Percentiles rank a stretch among this genome's conserved stretches.
These are phyloP conservation scores for Andrena flavipes DNA, from an alignment of 2,888 invertebrate species.

Conservation along the genomic window DNA sequence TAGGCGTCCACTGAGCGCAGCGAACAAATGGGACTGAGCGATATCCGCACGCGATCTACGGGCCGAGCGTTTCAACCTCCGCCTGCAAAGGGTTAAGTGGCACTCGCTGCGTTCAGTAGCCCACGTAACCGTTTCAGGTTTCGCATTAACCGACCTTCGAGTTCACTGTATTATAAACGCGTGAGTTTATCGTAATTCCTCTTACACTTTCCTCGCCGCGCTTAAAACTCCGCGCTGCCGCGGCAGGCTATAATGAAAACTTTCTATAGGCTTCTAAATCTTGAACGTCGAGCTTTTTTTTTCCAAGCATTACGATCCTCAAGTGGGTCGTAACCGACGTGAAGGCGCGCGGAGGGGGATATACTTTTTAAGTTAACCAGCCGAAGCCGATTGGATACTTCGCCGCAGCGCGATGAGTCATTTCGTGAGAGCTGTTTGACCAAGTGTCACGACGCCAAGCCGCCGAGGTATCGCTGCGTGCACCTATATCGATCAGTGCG, in stretches of 20 bases:
- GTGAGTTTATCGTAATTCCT: constrained; percentile 33
- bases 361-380: constrained; percentile 36
- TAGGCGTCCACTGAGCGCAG: too few relatives aligned
- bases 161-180: constrained; percentile 15
- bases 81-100: too few relatives aligned
- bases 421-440: constrained; percentile 47
- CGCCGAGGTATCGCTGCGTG: constrained; percentile 45
- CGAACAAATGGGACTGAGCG: too few relatives aligned
- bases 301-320: neutral
- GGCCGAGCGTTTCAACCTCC: too few relatives aligned
- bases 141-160: neutral
- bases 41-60: too few relatives aligned
- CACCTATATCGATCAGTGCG: constrained; percentile 55
- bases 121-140: neutral
- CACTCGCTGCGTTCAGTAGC: neutral
- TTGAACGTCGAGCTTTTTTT: constrained; percentile 38
- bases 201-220: constrained; percentile 31
- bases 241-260: constrained; percentile 37
- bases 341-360: neutral
- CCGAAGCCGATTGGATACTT: constrained; percentile 10
- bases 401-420: constrained; percentile 41
- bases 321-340: constrained; percentile 19
- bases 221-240: constrained; percentile 23
- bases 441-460: constrained; percentile 49
- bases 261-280: constrained; percentile 37